These are phyloP conservation scores for Pimephales promelas DNA, from an alignment of 2,113 vertebrate genomes.

Conservation along the genomic window DNA sequence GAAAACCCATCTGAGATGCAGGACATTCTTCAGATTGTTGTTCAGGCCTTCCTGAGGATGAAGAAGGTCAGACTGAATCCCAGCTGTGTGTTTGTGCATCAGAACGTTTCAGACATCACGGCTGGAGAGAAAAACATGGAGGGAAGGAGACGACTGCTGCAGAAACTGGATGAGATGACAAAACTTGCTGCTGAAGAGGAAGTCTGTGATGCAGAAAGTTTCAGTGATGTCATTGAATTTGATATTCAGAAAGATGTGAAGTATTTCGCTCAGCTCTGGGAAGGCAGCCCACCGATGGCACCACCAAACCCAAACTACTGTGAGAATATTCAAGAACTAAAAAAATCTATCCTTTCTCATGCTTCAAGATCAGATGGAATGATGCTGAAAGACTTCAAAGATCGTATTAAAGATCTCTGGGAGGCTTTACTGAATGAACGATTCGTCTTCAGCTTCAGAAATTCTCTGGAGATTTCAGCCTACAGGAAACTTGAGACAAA, in stretches of 20 bases:
- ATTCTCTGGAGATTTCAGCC: too few relatives aligned
- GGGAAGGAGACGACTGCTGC: constrained; percentile 53
- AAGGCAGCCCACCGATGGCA: constrained; percentile 59
- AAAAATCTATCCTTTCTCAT: constrained; percentile 24
- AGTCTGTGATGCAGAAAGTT: constrained; percentile 54
- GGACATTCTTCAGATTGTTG: too few relatives aligned
- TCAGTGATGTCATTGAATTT: constrained; percentile 64
- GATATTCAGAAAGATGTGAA: constrained; percentile 57
- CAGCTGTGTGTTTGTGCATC: too few relatives aligned
- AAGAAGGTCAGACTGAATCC: too few relatives aligned
- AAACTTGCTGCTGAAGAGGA: constrained; percentile 66
- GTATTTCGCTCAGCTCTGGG: constrained; percentile 45
- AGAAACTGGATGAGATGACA: constrained; percentile 60
- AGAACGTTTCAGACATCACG: too few relatives aligned
- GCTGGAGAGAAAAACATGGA: constrained; percentile 33
- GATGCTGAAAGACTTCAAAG: constrained; percentile 63
- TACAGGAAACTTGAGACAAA: too few relatives aligned
- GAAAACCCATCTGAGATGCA: too few relatives aligned
- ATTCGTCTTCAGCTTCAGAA: too few relatives aligned
- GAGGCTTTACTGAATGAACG: too few relatives aligned
- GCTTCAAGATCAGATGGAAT: constrained; percentile 21
- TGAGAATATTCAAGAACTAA: constrained; percentile 33
- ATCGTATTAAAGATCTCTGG: too few relatives aligned
- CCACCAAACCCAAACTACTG: constrained; percentile 58
- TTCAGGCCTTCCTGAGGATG: too few relatives aligned